phyloP scores from a whole-genome alignment of 30 jellyfish, hydroid and myxozoan species.

The Hydractinia symbiolongicarpus region DNA sequence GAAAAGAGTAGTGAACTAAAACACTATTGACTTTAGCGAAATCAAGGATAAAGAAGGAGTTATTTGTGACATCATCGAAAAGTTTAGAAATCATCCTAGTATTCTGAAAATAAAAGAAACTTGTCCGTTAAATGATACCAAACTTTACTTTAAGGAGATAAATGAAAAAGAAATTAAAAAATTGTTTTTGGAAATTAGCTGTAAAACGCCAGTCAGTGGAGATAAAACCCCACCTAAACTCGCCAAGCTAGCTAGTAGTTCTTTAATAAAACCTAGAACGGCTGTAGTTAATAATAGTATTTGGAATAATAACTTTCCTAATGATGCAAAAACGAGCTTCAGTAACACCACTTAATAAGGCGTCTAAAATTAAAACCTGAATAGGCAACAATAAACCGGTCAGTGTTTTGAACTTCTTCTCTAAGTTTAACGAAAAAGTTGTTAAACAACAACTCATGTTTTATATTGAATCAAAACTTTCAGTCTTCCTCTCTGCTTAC shows the following conservation, averaged over 20 bases:
- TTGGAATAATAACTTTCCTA: not conserved
- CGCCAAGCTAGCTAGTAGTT: constrained; percentile 11
- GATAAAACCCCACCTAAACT: constrained; percentile 38
- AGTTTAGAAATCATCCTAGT: constrained; percentile 44
- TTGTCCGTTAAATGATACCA: not conserved
- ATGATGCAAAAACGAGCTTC: constrained; percentile 31
- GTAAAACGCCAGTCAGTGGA: constrained; percentile 17
- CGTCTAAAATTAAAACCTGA: constrained; percentile 12
- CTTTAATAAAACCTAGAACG: constrained; percentile 6
- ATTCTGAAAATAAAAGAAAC: constrained; percentile 26
- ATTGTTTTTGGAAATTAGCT: not conserved
- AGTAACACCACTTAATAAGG: constrained; percentile 28
- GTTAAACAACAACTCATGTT: constrained; percentile 25
- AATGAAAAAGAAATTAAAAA: not conserved
- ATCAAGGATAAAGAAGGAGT: not conserved
- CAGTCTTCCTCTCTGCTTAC: not conserved
- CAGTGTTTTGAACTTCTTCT: constrained; percentile 27
- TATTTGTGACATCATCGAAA: constrained; percentile 6
- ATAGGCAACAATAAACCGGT: constrained; percentile 22
- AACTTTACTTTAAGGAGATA: constrained; percentile 18
- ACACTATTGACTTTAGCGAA: not conserved
- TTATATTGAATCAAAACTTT: not conserved
- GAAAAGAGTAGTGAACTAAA: constrained; percentile 24
- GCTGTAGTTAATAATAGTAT: constrained; percentile 8
- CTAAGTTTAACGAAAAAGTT: constrained; percentile 11